Percentiles rank a stretch among this genome's conserved stretches.
Conservation (phyloP, 1,140 invertebrate species). For the Popillia japonica region DNA sequence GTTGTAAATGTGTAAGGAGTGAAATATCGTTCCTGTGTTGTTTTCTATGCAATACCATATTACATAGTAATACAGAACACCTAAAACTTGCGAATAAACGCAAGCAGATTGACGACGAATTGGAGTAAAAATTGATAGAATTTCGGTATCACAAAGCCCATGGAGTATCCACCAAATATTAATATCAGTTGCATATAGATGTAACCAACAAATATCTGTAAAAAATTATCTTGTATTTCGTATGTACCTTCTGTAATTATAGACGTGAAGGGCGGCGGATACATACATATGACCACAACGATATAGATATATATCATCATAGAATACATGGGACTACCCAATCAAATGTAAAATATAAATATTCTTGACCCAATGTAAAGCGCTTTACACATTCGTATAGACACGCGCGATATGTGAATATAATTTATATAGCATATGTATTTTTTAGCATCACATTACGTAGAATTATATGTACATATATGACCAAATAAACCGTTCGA, state of each 20-base stretch:
- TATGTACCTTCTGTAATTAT: too few species aligned
- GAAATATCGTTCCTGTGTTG: too few species aligned
- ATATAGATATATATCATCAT: not conserved
- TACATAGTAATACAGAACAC: too few species aligned
- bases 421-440: not conserved
- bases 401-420: not conserved
- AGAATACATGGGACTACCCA: not conserved
- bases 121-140: not conserved
- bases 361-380: constrained; percentile 9
- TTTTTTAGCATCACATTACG: not conserved
- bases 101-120: too few species aligned
- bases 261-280: too few species aligned
- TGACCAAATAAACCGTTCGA: too few species aligned
- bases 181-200: too few species aligned
- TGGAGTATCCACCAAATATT: too few species aligned
- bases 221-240: not conserved
- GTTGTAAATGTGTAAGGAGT: too few species aligned
- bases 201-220: not conserved
- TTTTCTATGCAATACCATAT: too few species aligned
- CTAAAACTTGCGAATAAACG: too few species aligned
- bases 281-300: not conserved
- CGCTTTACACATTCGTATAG: not conserved
- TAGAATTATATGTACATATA: not conserved
- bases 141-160: not conserved
- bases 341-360: not conserved